Base-by-base conservation (phyloP, 1,140 invertebrate genomes). In the Drosophila biarmipes region DNA sequence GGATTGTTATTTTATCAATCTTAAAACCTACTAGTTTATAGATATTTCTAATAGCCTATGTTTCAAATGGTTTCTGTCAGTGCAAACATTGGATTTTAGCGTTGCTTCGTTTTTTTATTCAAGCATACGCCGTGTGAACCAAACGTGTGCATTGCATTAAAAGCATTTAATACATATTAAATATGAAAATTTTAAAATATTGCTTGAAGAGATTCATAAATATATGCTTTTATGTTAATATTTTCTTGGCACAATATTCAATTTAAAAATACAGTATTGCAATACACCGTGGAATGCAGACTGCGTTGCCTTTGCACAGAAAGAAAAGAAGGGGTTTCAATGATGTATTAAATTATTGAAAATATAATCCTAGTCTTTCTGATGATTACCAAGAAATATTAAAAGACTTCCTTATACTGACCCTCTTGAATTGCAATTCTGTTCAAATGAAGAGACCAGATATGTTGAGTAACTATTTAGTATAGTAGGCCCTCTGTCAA, bases 191-290 rank as follows among this genome's bases (percentile, higher is more conserved):
- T 14, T 38, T 15, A 12, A 62, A 48, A 62, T 35, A 31, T 4
- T 6, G 31, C 19, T 42, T 19, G 6, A 55, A 37, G 14, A 68
- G 42, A 62, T 54, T 42, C 69, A 61, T 57, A 63, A 63, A 62
- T 63, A 82, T 46, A 27, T 42, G 21, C 67, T 43, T 64, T 59
- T 56, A 66, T 75, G 78, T 61, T 73, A 68, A 71, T 68, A 69
- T 56, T 80, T 86, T 90, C 77, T 90, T 90, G 87, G 87, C 87
- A 90, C 87, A 90, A 80, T 80, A 90, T 90, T 86, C 73, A 71
- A 86, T 86, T 90, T 90, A 90, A 86, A 90, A 90, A 90, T 90
- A 86, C 82, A 59, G 69, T 76, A 77, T 82, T 90, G 74, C 80
- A 79, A 76, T 89, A 69, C 59, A 64, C 63, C 79, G 84, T 89